These are phyloP conservation scores for Siderastrea radians DNA, from an alignment of 92 coral and sea anemone genomes.

Conservation along the genomic window DNA sequence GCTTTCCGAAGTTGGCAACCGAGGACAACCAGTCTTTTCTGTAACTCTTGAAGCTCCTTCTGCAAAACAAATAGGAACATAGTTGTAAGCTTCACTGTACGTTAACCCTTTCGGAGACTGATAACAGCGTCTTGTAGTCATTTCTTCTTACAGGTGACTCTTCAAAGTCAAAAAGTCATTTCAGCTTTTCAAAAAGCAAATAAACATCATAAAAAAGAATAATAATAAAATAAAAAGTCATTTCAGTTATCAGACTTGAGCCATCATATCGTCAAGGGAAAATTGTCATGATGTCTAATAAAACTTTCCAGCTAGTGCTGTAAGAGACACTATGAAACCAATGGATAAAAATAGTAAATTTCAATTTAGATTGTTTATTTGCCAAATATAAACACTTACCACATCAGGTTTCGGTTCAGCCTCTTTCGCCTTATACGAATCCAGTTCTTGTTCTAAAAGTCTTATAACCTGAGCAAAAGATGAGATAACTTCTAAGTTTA, in stretches of 20 bases:
- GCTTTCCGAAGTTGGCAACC: constrained; percentile 98
- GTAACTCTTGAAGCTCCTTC: constrained; percentile 95
- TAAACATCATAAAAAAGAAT: too few relatives aligned
- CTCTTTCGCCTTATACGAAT: constrained; percentile 74
- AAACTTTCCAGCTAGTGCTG: background rate
- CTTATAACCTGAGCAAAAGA: constrained; percentile 72
- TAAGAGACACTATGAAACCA: background rate
- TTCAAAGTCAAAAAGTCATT: too few relatives aligned
- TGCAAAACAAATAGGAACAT: constrained; percentile 28
- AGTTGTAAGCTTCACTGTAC: background rate
- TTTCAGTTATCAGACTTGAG: too few relatives aligned
- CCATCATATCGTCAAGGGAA: background rate
- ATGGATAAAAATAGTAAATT: background rate
- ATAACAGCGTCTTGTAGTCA: background rate
- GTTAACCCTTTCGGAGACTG: too few relatives aligned
- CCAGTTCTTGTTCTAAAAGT: constrained; percentile 87
- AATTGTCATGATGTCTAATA: background rate
- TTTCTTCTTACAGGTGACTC: too few relatives aligned
- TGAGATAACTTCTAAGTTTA: background rate
- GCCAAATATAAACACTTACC: constrained; percentile 50
- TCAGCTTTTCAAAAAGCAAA: too few relatives aligned
- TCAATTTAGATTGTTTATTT: too few relatives aligned
- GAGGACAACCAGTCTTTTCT: constrained; percentile 91
- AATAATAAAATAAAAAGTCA: too few relatives aligned
- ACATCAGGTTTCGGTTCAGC: constrained; percentile 86